These are phyloP conservation scores for Eulithis prunata DNA, from an alignment of 2,888 invertebrate genomes.

Conservation along the genomic window DNA sequence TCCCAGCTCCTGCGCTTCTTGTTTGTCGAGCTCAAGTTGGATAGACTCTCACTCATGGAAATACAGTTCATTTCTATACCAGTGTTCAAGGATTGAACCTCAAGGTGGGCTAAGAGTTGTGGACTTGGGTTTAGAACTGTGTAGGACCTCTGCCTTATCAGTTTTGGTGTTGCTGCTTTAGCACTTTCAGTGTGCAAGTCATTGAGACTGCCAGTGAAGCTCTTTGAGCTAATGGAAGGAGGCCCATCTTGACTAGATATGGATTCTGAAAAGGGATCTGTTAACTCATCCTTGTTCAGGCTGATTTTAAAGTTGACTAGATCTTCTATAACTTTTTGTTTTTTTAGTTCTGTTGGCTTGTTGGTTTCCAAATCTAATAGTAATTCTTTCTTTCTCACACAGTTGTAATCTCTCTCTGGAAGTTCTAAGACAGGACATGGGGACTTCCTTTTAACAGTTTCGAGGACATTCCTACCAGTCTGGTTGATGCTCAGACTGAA, in stretches of 20 bases:
- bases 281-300: constrained; percentile 48
- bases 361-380: constrained; percentile 44
- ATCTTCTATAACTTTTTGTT: constrained; percentile 36
- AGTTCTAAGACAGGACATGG: constrained; percentile 53
- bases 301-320: constrained; percentile 48
- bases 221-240: constrained; percentile 66
- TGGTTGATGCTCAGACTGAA: constrained; percentile 65
- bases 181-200: constrained; percentile 68
- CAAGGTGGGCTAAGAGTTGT: constrained; percentile 86
- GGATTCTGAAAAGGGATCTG: constrained; percentile 48
- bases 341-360: constrained; percentile 26
- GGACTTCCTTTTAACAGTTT: constrained; percentile 37
- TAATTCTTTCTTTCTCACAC: constrained; percentile 47
- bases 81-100: constrained; percentile 76
- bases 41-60: constrained; percentile 79
- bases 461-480: constrained; percentile 46
- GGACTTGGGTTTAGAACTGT: constrained; percentile 91
- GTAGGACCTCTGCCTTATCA: constrained; percentile 91
- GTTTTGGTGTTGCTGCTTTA: constrained; percentile 62
- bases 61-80: constrained; percentile 78
- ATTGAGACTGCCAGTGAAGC: constrained; percentile 77
- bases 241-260: constrained; percentile 58
- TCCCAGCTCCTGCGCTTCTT: constrained; percentile 80
- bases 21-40: constrained; percentile 59
- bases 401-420: constrained; percentile 70